Evolutionary conservation across 2,797 vertebrate species (phyloP), one percentile per base, ranked within the genome.

Genomic region (Gorsachius magnificus): DNA sequence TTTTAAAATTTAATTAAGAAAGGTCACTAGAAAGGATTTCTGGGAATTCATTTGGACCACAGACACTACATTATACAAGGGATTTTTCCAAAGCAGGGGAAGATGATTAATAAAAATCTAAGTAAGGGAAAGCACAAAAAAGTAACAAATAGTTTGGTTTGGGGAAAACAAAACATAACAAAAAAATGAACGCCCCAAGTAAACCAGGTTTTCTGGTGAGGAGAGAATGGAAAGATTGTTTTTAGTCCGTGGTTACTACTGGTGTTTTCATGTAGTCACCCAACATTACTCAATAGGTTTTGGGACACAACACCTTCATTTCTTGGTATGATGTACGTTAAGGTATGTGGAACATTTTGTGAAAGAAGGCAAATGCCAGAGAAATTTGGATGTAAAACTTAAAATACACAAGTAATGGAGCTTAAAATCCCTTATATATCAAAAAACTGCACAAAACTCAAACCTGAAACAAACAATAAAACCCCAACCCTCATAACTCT

Each of bases 131-230:
- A 90, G 54, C 2, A 36, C 1, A 43, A 36, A 50, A 88, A 33
- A 63, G 0, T 57, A 54, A 36, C 4, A 91, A 70, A 29, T 6
- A 33, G 1, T 0, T 22, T 71, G 6, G 10, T 5, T 72, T 78
- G 16, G 1, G 43, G 24, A n/a, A 74, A 91, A 26, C 4, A 53
- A 70, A 3, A 41, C 0, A 28, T 16, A 69, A 26, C 9, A 12
- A 48, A 21, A 56, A 11, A 11, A 1, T 5, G 4, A 48, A 8
- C 10, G 36, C 11, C 22, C 2, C 3, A 54, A 10, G 14, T 11
- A 68, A 25, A 2, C 71, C 20, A 35, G 18, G 1, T 46, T 68
- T 4, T 21, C 6, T 3, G 9, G 2, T 5, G 1, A 43, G 14
- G 7, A 84, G 10, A 71, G 26, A 76, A n/a, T 38, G 4, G 17